phyloP scores from a whole-genome alignment of 2,113 vertebrate species.

The Oenanthe melanoleuca region DNA sequence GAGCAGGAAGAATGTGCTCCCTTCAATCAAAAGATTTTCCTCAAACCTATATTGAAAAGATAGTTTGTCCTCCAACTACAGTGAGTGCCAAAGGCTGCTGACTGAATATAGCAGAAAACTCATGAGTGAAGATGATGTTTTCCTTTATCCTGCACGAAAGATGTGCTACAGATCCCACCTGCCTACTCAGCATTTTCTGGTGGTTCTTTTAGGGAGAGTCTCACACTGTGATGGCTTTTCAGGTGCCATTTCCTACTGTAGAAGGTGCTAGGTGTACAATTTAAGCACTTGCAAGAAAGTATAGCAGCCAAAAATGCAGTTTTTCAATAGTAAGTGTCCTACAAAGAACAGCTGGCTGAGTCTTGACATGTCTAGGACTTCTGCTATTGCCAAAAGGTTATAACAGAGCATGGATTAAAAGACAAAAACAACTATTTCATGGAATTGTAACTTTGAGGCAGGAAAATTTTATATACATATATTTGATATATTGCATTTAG shows the following conservation, averaged over 20 bases:
- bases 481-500: neutral
- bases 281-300: neutral
- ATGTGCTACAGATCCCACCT: neutral
- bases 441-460: neutral
- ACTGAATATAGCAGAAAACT: neutral
- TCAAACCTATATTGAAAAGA: neutral
- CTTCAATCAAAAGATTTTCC: neutral
- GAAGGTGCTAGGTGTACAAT: neutral
- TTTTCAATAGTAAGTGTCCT: neutral
- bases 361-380: neutral
- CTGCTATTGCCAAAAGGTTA: neutral
- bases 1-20: neutral
- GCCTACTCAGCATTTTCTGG: neutral
- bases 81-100: neutral
- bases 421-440: neutral
- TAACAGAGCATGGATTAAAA: neutral
- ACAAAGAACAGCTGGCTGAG: neutral
- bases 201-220: neutral
- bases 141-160: neutral
- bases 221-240: neutral
- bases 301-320: neutral
- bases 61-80: neutral
- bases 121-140: fast-evolving
- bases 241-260: neutral
- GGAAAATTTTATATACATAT: neutral